Evolutionary conservation across 2,113 vertebrate genomes (phyloP).

Genomic region (Illadopsis cleaveri): DNA sequence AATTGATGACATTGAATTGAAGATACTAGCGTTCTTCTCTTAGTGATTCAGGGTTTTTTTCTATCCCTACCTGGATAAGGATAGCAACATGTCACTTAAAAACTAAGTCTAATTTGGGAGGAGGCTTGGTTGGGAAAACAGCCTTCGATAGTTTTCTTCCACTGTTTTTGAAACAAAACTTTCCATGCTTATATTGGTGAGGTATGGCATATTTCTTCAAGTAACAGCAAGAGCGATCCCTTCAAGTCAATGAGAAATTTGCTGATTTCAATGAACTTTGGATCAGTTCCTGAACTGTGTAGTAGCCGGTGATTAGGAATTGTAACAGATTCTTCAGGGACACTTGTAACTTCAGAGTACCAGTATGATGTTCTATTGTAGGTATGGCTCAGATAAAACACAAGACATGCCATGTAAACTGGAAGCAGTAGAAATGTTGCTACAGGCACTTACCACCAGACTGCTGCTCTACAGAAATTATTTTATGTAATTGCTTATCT

Average conservation of each 20-base stretch:
- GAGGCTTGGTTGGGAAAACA: background rate
- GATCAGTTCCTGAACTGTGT: background rate
- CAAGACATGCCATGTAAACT: background rate
- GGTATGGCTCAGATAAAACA: background rate
- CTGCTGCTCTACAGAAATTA: background rate
- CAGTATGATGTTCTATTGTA: background rate
- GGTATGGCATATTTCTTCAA: background rate
- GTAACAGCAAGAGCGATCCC: background rate
- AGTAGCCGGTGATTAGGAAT: background rate
- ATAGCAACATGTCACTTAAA: background rate
- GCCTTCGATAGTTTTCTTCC: background rate
- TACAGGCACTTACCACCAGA: background rate
- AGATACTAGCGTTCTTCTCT: background rate
- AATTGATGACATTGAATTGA: background rate
- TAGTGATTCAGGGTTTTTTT: background rate
- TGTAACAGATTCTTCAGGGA: background rate
- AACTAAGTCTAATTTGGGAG: background rate
- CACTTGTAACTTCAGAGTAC: background rate
- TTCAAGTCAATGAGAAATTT: background rate
- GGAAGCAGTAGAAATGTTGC: background rate
- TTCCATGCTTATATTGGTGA: background rate
- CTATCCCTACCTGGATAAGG: background rate
- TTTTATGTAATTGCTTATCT: background rate
- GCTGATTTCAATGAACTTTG: background rate
- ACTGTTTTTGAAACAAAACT: background rate